Conservation (phyloP, 1,140 invertebrate species). For the Melitaea cinxia region DNA sequence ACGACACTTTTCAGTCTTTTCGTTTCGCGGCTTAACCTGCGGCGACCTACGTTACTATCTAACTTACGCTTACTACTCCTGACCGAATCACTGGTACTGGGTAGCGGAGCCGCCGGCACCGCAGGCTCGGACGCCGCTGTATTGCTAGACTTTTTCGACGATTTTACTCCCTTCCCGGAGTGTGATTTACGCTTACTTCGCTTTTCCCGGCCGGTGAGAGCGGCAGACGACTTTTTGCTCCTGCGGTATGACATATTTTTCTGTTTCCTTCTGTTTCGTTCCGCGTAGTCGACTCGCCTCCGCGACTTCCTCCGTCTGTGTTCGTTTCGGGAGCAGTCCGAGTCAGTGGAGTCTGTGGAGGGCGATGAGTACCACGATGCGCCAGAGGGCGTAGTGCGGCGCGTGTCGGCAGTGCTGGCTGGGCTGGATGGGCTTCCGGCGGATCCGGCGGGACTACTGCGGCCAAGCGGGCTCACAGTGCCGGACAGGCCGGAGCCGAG, state of each 20-base stretch:
- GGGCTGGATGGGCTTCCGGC: conserved; percentile 5
- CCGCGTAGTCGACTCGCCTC: conserved; percentile 14
- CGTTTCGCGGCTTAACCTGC: conserved; percentile 46
- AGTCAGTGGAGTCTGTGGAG: conserved; percentile 22
- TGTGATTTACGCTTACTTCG: conserved; percentile 54
- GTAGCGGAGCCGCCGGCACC: conserved; percentile 35
- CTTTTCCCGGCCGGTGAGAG: conserved; percentile 40
- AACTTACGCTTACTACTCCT: conserved; percentile 34
- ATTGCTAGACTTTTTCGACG: conserved; percentile 46
- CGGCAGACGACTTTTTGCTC: conserved; percentile 38
- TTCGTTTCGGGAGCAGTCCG: conserved; percentile 25
- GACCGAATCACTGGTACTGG: conserved; percentile 48
- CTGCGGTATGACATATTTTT: conserved; percentile 43
- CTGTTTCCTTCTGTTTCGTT: conserved; percentile 42
- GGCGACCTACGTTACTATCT: conserved; percentile 30
- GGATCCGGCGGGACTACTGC: neutral
- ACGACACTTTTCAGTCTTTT: conserved; percentile 74
- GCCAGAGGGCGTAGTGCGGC: conserved; percentile 32
- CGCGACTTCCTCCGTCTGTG: conserved; percentile 31
- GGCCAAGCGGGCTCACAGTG: conserved; percentile 34
- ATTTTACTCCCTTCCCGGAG: conserved; percentile 65
- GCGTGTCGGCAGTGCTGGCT: conserved; percentile 8
- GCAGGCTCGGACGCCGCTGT: conserved; percentile 11
- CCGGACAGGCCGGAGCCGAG: conserved; percentile 9
- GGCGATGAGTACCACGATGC: conserved; percentile 2